Evolutionary conservation across 1,140 invertebrate genomes (phyloP).

Genomic region (Drosophila rhopaloa): DNA sequence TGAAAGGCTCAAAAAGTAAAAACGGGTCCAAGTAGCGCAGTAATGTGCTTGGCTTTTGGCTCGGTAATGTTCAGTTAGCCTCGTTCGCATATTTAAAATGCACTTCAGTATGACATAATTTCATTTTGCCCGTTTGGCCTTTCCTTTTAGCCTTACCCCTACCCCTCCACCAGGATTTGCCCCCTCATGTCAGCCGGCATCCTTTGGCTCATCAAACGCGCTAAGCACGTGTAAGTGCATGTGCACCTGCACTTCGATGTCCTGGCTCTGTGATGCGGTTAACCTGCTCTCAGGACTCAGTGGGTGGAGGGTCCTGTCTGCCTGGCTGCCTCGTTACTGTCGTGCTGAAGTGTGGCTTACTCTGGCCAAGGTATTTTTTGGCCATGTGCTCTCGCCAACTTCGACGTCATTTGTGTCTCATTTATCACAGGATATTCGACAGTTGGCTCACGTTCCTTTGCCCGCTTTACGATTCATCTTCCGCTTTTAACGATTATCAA

Average conservation of each 20-base stretch:
- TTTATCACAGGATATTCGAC: constrained; percentile 71
- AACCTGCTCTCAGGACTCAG: constrained; percentile 28
- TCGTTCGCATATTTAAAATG: constrained; percentile 75
- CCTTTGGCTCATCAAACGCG: constrained; percentile 69
- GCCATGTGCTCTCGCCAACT: constrained; percentile 26
- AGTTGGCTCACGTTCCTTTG: constrained; percentile 39
- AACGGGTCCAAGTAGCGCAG: constrained; percentile 54
- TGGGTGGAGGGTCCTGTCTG: constrained; percentile 4
- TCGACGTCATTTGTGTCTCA: constrained; percentile 52
- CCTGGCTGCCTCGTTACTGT: constrained; percentile 46
- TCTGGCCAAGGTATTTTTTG: constrained; percentile 40
- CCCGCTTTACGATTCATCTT: constrained; percentile 47
- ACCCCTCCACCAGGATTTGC: constrained; percentile 1
- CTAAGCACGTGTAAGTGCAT: constrained; percentile 69
- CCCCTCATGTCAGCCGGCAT: constrained; percentile 38
- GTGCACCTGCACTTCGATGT: constrained; percentile 39
- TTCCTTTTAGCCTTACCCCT: constrained; percentile 21
- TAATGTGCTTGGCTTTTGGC: constrained; percentile 37
- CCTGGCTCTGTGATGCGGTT: constrained; percentile 42
- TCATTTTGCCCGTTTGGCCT: constrained; percentile 65
- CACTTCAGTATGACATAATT: constrained; percentile 78
- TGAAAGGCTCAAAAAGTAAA: constrained; percentile 29
- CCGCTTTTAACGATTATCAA: constrained; percentile 45
- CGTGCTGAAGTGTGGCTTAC: constrained; percentile 60
- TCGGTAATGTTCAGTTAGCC: constrained; percentile 52